These are phyloP conservation scores for Cercopithecus mona DNA, from an alignment of 2,113 vertebrate genomes.

Conservation along the genomic window DNA sequence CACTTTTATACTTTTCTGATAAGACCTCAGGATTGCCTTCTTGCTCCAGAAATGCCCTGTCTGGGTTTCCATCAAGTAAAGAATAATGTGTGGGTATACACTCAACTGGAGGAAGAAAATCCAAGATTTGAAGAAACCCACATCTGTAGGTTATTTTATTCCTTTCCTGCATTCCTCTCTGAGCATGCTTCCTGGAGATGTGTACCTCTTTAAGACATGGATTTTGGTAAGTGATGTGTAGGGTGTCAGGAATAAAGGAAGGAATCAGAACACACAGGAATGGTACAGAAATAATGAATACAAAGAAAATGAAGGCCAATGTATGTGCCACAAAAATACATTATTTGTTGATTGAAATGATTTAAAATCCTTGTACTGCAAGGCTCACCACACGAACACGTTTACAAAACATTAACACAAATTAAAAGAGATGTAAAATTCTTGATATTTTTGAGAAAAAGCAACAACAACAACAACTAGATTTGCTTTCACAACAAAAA, in stretches of 20 bases:
- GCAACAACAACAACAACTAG: neutral
- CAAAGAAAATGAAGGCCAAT: neutral
- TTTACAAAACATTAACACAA: neutral
- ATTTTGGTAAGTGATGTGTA: neutral
- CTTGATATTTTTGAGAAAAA: neutral
- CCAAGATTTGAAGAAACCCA: neutral
- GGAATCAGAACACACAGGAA: neutral
- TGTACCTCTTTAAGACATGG: neutral
- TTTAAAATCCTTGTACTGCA: neutral
- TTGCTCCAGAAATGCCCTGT: neutral
- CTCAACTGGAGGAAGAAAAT: neutral
- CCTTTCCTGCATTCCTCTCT: neutral
- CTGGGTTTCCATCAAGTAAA: neutral
- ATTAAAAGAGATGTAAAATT: neutral
- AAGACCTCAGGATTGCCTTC: neutral
- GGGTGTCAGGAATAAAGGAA: neutral
- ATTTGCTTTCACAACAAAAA: slow-evolving; percentile 1
- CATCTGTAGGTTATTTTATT: neutral
- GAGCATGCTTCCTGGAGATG: neutral
- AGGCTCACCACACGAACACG: neutral
- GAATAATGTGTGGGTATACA: neutral
- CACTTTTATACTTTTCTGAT: neutral
- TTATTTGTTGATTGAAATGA: neutral
- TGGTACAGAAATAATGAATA: neutral
- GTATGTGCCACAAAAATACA: neutral